Base-by-base conservation (phyloP, 2,113 vertebrate species). In the Podarcis raffonei region DNA sequence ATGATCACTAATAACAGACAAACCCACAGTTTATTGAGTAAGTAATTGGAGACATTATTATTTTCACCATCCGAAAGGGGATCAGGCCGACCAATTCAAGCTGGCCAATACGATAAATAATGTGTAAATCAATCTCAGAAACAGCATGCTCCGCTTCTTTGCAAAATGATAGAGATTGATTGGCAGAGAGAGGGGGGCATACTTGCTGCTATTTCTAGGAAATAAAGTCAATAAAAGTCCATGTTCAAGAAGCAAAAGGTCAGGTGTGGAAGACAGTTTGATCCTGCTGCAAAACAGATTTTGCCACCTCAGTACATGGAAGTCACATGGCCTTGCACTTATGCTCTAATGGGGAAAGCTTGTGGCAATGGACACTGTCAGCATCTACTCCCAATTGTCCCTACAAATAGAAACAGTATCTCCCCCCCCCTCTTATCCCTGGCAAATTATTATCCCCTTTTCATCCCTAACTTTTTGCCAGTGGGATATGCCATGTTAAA, bases 1-100 rank as follows among this genome's bases (percentile, higher is more conserved):
- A 97, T 97, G 97, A 98, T 97, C 95, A 95, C 96, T 97, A 97
- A 97, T 97, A 97, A 97, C 95, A 96, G 96, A 97, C 96, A 97
- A 97, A 97, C 96, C 96, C 97, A 96, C 97, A 97, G 96, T 97
- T 97, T 97, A 97, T 97, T 97, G 96, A 97, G 96, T 97, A 97
- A 96, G 97, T 97, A 97, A 98, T 97, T 97, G 96, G 95, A 96
- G 96, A 97, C 96, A 96, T 96, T 96, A 96, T 92, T 95, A 94
- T 96, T 96, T 96, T 96, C 95, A 96, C 96, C 94, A 89, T 92
- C 94, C 93, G 95, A 96, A 96, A 89, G 95, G 94, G 62, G 93
- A 96, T 96, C 94, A 83, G 92, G 95, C 94, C 96, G 96, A 96
- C 96, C 96, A 96, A 97, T 96, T 97, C 96, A 96, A 95, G 94